These are phyloP conservation scores for Microcebus jonahi DNA, from an alignment of 2,113 vertebrate species.

Conservation along the genomic window DNA sequence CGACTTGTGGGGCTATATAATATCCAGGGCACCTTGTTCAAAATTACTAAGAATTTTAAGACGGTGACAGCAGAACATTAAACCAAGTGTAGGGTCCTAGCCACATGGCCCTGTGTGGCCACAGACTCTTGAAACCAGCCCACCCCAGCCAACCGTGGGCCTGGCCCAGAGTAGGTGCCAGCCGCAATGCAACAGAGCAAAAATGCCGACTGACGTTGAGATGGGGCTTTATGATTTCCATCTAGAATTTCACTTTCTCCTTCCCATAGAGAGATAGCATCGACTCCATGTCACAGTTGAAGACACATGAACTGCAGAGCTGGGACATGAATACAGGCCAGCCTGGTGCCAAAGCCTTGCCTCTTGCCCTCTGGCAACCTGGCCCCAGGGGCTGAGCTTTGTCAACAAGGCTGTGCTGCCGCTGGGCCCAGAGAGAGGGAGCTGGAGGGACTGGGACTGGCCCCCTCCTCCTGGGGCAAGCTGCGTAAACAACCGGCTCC, in stretches of 20 bases:
- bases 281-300: not conserved
- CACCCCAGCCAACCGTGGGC: not conserved
- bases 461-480: not conserved
- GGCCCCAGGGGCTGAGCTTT: constrained; percentile 11
- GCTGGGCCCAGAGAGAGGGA: constrained; percentile 47
- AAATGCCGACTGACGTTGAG: not conserved
- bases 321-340: not conserved
- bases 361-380: constrained; percentile 21
- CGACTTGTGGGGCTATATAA: not conserved
- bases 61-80: not conserved
- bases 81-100: not conserved
- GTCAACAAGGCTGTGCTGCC: constrained; percentile 55
- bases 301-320: not conserved
- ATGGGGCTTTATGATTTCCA: constrained; percentile 32
- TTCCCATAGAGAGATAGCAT: not conserved
- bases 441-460: constrained; percentile 27
- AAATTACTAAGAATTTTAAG: constrained; percentile 36
- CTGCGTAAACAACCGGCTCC: constrained; percentile 63
- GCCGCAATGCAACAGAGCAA: not conserved
- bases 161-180: not conserved
- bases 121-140: not conserved
- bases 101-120: not conserved
- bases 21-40: not conserved
- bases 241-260: constrained; percentile 18
- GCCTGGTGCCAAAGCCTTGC: not conserved